A percentile compares a stretch with the other conserved stretches of the same genome.
Evolutionary conservation across 92 coral and sea anemone genomes (phyloP).

Genomic region (Heteractis magnifica): DNA sequence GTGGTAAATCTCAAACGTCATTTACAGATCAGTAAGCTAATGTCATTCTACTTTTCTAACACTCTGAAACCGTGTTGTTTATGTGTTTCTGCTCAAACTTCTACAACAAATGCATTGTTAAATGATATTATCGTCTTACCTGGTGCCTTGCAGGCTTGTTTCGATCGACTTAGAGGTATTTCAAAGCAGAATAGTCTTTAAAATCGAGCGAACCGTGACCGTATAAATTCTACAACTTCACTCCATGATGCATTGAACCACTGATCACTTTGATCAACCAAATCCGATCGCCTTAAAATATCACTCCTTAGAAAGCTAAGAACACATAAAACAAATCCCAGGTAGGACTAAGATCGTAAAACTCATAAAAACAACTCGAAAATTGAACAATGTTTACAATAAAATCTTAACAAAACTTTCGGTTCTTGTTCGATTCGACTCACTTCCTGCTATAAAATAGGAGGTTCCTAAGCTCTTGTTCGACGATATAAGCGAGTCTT

Average conservation of each 20-base stretch:
- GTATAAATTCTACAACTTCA: neutral
- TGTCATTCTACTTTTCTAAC: neutral
- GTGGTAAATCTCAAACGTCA: too few species aligned
- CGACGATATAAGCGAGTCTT: constrained; percentile 4
- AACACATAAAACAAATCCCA: neutral
- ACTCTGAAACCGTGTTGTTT: neutral
- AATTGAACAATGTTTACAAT: neutral
- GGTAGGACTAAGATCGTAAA: neutral
- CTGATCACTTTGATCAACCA: neutral
- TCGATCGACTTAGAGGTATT: neutral
- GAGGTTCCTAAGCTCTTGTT: constrained; percentile 28
- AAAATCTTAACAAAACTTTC: constrained; percentile 5
- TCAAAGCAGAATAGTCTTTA: neutral
- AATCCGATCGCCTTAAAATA: neutral
- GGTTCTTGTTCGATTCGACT: constrained; percentile 16
- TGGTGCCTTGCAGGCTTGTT: neutral
- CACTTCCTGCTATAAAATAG: constrained; percentile 29
- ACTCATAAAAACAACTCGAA: neutral
- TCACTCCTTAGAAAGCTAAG: neutral
- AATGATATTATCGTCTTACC: neutral
- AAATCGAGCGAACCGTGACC: neutral
- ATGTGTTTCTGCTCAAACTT: neutral
- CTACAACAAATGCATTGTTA: neutral
- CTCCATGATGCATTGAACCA: neutral
- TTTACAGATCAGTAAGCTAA: too few species aligned